Conservation (phyloP, 2,888 invertebrate species). For the Polyploca ridens region DNA sequence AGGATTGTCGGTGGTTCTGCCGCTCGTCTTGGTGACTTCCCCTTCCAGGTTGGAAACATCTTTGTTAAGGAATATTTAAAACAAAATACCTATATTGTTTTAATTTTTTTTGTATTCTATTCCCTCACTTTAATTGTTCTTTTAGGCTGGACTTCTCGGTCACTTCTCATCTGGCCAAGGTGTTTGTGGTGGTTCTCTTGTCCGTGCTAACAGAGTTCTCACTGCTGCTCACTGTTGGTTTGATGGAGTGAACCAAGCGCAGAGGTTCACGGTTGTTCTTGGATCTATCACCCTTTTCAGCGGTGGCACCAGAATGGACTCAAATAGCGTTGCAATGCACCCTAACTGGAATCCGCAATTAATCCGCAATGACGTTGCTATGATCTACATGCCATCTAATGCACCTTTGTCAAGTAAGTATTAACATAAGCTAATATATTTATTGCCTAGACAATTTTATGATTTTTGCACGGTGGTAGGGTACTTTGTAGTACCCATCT, state of each 20-base stretch:
- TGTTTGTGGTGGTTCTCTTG: conserved; percentile 52
- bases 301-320: conserved; percentile 44
- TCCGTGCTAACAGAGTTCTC: conserved; percentile 31
- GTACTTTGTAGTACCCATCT: too few relatives aligned
- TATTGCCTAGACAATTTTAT: too few relatives aligned
- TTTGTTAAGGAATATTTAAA: neutral
- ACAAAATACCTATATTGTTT: neutral
- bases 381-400: conserved; percentile 31
- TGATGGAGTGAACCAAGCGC: conserved; percentile 48
- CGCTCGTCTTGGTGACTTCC: conserved; percentile 32
- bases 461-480: too few relatives aligned
- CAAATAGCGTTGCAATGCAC: conserved; percentile 41
- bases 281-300: conserved; percentile 47
- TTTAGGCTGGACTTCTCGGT: conserved; percentile 34
- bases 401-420: conserved; percentile 33
- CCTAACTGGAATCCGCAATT: conserved; percentile 40
- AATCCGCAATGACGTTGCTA: conserved; percentile 49
- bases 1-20: conserved; percentile 41
- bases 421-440: too few relatives aligned
- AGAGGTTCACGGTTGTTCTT: conserved; percentile 44
- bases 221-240: conserved; percentile 53
- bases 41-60: conserved; percentile 35
- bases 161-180: conserved; percentile 23
- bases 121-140: neutral
- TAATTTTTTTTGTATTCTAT: neutral